Percentiles rank a stretch among this genome's conserved stretches.
Conservation (phyloP, 2,797 vertebrate species). For the Bradypodion pumilum region DNA sequence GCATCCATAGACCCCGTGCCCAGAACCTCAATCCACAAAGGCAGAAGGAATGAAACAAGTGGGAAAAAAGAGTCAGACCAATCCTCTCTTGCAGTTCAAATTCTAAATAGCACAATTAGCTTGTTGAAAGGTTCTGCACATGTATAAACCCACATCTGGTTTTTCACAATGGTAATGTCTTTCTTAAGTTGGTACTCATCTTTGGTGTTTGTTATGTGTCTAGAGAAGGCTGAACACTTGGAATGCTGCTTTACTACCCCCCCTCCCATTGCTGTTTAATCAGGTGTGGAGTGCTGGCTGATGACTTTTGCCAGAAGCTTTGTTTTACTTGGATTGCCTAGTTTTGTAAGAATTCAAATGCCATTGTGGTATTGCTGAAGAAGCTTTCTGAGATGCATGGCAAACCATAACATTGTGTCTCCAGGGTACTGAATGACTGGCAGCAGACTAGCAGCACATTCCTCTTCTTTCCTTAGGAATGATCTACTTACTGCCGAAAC, state of each 20-base stretch:
- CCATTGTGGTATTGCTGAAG: conserved; percentile 51
- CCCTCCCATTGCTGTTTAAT: no score
- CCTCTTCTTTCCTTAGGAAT: conserved; percentile 64
- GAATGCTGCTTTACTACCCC: conserved; percentile 38
- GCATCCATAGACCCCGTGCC: neutral
- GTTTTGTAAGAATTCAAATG: conserved; percentile 66
- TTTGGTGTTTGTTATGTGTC: neutral
- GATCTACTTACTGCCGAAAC: conserved; percentile 59
- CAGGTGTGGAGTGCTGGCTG: conserved; percentile 67
- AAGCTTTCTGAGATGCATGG: conserved; percentile 63
- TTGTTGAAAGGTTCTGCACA: neutral
- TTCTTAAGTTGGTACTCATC: conserved; percentile 1
- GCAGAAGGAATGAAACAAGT: neutral
- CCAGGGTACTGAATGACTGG: conserved; percentile 47
- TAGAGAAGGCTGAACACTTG: conserved; percentile 58
- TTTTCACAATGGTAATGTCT: conserved; percentile 10
- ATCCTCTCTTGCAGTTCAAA: neutral
- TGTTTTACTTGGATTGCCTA: conserved; percentile 68
- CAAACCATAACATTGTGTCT: conserved; percentile 63
- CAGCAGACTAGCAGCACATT: conserved; percentile 41
- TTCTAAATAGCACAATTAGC: neutral
- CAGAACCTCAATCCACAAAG: neutral
- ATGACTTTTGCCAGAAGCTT: conserved; percentile 68
- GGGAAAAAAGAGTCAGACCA: neutral
- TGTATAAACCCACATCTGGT: neutral